Base-by-base conservation (phyloP, 53 echinoderm and acorn worm species). In the Actinopyga echinites region DNA sequence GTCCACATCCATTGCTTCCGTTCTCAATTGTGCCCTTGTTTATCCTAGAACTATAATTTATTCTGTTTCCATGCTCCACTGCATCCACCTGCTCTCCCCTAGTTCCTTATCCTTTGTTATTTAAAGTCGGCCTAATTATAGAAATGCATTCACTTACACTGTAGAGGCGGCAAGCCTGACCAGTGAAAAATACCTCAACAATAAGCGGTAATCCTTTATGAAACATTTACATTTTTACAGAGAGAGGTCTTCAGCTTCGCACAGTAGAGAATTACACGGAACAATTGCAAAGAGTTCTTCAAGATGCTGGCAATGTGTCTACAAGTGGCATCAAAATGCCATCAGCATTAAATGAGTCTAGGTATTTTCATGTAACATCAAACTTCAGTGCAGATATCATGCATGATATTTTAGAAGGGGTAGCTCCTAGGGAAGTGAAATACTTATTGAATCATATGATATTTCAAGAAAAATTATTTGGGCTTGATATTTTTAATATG, bases 401-500 rank as follows among this genome's bases (percentile, higher is more conserved):
- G 86, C 90, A 90, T 59, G 90, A 82, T 29, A 82, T 90, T n/a
- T 56, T 90, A 5, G 90, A 86, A 21, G 90, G 86, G 15, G 10
- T 90, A 2, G 86, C 64, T 26, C 80, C 80, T 81, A 9, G 5
- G 8, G 87, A 87, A 59, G 79, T 67, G 23, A 80, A 86, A 35
- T 43, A 79, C 5, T 3, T 86, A 45, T 34, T 86, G 59, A 64
- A 65, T 9, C 44, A 79, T 8, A n/a, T 79, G n/a, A 64, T 86
- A 7, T 67, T 22, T 31, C 79, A 91, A 31, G 79, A 73, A 17
- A 79, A 79, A 35, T 80, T 86, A 1, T 68, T 91, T 81, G 64
- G 81, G 9, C 57, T 87, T 52, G 82, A 91, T 11, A 42, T 19
- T 19, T 26, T 88, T 13, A 87, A 85, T 64, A 40, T 55, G 12